These are phyloP conservation scores for Thysanoteuthis rhombus DNA, from an alignment of 2,888 invertebrate genomes.

Conservation along the genomic window DNA sequence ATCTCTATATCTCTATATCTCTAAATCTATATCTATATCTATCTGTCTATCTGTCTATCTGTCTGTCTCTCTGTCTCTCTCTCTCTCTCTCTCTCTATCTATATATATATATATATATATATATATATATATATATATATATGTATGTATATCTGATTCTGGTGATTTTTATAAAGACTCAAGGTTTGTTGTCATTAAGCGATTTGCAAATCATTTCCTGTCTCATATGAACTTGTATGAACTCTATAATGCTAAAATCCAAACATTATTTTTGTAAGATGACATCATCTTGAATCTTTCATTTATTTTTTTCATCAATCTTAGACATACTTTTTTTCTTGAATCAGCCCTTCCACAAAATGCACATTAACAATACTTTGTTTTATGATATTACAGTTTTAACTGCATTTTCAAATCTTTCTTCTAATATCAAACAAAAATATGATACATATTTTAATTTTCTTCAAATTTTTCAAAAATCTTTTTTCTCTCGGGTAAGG, in stretches of 20 bases:
- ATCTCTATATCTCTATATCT: too few species aligned
- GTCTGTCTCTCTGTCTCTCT: too few species aligned
- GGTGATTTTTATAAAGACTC: too few species aligned
- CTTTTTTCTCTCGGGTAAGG: background rate
- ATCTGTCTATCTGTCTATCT: too few species aligned
- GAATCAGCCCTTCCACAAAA: background rate
- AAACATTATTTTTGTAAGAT: background rate
- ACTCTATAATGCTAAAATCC: background rate
- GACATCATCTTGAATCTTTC: background rate
- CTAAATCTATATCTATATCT: too few species aligned
- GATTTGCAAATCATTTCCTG: too few species aligned
- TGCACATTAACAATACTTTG: background rate
- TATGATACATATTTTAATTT: background rate
- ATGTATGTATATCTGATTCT: too few species aligned
- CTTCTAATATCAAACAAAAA: background rate
- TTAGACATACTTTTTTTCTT: background rate
- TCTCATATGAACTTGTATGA: background rate
- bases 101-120: too few species aligned
- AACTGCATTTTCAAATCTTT: background rate
- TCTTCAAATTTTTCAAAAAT: background rate
- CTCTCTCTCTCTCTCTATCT: too few species aligned
- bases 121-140: too few species aligned
- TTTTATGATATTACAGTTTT: background rate
- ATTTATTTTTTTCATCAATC: background rate
- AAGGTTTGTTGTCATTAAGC: too few species aligned